Evolutionary conservation across 2,888 invertebrate genomes (phyloP).

Genomic region (Mystacides longicornis): DNA sequence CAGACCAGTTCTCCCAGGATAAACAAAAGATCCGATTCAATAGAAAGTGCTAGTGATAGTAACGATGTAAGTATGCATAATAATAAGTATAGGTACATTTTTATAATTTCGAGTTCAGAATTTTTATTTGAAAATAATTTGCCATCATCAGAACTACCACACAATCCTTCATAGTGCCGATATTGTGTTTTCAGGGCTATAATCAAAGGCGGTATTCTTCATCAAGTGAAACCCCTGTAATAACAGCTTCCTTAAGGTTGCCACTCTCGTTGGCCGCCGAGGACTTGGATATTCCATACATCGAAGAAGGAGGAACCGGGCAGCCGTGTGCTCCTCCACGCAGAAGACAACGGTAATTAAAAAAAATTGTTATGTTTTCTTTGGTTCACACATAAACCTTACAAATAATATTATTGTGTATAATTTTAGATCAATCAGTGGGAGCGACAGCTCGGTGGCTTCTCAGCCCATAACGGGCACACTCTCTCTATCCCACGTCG

Average conservation of each 20-base stretch:
- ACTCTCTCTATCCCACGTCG: conserved; percentile 33
- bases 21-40: conserved; percentile 41
- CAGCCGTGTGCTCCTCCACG: conserved; percentile 42
- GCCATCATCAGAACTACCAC: too few relatives aligned
- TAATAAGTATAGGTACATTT: too few relatives aligned
- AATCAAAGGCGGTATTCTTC: conserved; percentile 49
- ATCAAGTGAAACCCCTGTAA: conserved; percentile 57
- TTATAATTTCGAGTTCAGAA: too few relatives aligned
- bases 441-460: conserved; percentile 43
- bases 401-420: too few relatives aligned
- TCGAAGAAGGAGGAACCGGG: conserved; percentile 48
- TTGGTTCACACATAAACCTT: not conserved
- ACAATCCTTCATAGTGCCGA: not conserved
- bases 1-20: conserved; percentile 39
- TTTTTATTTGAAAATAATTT: too few relatives aligned
- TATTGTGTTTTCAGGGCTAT: conserved; percentile 12
- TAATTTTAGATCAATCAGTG: conserved; percentile 36
- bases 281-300: conserved; percentile 60
- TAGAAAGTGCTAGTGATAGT: conserved; percentile 48
- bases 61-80: conserved; percentile 36
- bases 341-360: conserved; percentile 38
- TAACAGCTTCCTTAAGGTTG: conserved; percentile 76
- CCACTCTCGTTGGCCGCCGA: conserved; percentile 56
- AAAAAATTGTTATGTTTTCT: not conserved
- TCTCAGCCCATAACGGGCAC: conserved; percentile 38